A percentile compares a stretch with the other conserved stretches of the same genome.
Conservation (phyloP, 1,140 invertebrate genomes). For the Amphibalanus amphitrite region DNA sequence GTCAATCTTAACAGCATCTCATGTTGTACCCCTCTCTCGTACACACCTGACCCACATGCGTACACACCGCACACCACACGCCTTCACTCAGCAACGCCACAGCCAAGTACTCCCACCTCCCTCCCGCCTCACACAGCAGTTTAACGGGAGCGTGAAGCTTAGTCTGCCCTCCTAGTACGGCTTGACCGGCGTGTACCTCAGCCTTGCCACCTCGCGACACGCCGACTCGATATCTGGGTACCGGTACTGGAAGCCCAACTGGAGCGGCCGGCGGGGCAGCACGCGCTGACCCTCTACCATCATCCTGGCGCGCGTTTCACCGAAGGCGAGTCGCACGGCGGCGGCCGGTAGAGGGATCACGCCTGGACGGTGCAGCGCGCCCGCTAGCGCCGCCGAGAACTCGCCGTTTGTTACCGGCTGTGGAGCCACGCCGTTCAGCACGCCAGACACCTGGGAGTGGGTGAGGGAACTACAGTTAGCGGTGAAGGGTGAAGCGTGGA, state of each 20-base stretch:
- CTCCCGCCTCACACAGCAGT: too few species aligned
- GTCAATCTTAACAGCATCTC: too few species aligned
- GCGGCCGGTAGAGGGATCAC: conserved; percentile 56
- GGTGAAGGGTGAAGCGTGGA: too few species aligned
- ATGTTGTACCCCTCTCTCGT: too few species aligned
- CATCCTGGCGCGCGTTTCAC: conserved; percentile 62
- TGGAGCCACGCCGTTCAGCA: conserved; percentile 83
- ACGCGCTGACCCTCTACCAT: conserved; percentile 78
- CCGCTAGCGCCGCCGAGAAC: conserved; percentile 67
- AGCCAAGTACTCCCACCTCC: too few species aligned
- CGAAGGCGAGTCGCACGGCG: conserved; percentile 51
- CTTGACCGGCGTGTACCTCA: conserved; percentile 5
- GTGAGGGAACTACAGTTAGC: neutral
- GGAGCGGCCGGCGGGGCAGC: conserved; percentile 50
- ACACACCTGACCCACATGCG: too few species aligned
- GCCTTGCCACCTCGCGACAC: conserved; percentile 21
- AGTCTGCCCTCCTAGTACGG: neutral
- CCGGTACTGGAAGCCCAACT: conserved; percentile 55
- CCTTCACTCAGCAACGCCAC: too few species aligned
- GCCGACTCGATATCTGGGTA: conserved; percentile 43
- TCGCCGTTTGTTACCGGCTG: conserved; percentile 59
- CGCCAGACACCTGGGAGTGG: conserved; percentile 18
- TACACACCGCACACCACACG: too few species aligned
- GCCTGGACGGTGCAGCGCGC: conserved; percentile 53
- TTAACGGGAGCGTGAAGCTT: too few species aligned